phyloP scores from a whole-genome alignment of 1,140 invertebrate species.

The Pseudobourletiella spinata region DNA sequence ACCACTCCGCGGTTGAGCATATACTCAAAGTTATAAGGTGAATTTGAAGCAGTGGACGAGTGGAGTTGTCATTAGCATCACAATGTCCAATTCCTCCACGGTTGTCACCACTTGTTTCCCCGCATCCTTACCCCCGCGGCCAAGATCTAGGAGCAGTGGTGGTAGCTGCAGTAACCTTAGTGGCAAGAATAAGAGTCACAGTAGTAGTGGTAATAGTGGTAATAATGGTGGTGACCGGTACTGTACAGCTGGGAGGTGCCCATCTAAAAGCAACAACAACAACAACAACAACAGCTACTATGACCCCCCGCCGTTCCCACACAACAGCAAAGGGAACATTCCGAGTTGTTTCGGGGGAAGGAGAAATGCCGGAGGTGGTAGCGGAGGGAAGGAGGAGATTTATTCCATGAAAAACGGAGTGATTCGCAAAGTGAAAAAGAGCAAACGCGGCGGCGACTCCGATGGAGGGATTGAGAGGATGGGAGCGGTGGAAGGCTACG shows the following conservation, averaged over 20 bases:
- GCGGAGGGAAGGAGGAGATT: background rate
- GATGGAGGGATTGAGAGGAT: no score
- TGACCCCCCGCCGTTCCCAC: background rate
- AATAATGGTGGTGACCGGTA: no score
- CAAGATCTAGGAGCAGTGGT: background rate
- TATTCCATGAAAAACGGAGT: background rate
- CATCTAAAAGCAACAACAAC: no score
- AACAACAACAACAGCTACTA: background rate
- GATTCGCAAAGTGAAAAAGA: background rate
- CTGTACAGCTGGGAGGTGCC: no score
- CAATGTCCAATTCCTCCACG: background rate
- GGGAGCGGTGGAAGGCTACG: background rate
- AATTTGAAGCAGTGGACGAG: no score
- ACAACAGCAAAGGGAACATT: no score
- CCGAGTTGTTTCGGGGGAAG: no score
- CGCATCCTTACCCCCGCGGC: conserved; percentile 1
- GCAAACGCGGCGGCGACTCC: no score
- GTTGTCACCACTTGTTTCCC: background rate
- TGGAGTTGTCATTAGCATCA: background rate
- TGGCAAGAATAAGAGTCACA: background rate
- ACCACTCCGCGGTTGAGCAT: no score
- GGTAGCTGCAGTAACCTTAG: background rate
- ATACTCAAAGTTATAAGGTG: no score
- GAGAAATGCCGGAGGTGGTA: no score
- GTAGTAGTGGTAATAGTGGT: no score